Conservation (phyloP, 2,113 vertebrate species). For the Microtus ochrogaster region DNA sequence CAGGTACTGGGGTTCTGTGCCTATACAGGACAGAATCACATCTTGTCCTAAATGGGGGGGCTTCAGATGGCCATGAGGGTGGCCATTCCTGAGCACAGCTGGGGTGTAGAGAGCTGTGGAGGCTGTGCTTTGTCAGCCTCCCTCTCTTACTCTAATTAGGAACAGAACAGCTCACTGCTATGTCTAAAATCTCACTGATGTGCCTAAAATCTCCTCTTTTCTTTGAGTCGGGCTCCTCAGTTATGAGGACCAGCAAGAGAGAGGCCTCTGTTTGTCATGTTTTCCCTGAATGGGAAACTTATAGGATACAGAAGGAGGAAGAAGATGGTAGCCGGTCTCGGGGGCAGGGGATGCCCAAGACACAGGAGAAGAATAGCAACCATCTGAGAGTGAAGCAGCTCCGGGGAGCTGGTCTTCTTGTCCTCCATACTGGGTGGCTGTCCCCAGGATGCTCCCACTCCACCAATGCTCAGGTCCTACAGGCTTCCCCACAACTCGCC, state of each 20-base stretch:
- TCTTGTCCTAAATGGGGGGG: neutral
- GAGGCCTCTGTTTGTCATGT: neutral
- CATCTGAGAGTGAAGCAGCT: neutral
- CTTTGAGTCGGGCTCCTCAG: constrained; percentile 16
- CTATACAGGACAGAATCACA: neutral
- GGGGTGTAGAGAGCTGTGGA: neutral
- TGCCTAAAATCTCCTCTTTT: neutral
- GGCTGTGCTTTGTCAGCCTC: neutral
- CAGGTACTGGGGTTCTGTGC: too few species aligned
- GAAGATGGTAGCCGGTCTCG: neutral
- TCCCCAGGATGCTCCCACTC: rapidly evolving
- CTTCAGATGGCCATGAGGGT: neutral
- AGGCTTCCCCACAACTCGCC: rapidly evolving
- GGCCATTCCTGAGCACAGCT: neutral
- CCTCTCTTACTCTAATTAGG: neutral
- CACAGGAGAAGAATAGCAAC: too few species aligned
- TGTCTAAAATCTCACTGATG: neutral
- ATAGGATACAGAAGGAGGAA: neutral
- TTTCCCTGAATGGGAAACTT: neutral
- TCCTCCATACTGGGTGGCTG: rapidly evolving
- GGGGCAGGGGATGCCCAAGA: neutral
- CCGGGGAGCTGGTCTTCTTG: neutral
- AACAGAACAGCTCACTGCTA: neutral
- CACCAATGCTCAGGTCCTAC: neutral
- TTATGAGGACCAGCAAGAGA: neutral